Conservation (phyloP, 2,888 invertebrate genomes). For the Orchestes rusci region DNA sequence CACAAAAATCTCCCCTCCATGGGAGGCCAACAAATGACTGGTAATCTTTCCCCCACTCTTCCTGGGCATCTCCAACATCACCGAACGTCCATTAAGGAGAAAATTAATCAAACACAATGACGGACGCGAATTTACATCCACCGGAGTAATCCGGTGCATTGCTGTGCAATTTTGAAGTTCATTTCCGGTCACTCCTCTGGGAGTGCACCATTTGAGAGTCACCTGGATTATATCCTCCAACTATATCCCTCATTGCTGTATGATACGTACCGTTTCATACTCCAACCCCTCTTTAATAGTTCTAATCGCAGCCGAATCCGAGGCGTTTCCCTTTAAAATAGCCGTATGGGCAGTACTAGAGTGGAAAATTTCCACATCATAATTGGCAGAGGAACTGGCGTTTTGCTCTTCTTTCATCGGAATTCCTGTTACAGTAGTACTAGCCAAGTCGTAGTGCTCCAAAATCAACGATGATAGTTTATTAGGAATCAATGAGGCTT, state of each 20-base stretch:
- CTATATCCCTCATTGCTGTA: too few species aligned
- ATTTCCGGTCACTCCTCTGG: slow-evolving; percentile 73
- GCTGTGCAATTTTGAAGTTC: slow-evolving; percentile 79
- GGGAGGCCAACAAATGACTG: slow-evolving; percentile 87
- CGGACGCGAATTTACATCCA: slow-evolving; percentile 93
- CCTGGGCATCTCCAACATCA: slow-evolving; percentile 82
- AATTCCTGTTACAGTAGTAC: slow-evolving; percentile 80
- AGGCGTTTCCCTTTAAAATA: slow-evolving; percentile 57
- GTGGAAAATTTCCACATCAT: slow-evolving; percentile 97
- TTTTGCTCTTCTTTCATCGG: slow-evolving; percentile 99
- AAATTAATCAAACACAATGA: slow-evolving; percentile 97
- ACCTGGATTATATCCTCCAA: slow-evolving; percentile 52
- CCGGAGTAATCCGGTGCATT: slow-evolving; percentile 87
- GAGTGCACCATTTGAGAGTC: slow-evolving; percentile 95
- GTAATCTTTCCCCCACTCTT: slow-evolving; percentile 82
- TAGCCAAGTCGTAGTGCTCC: slow-evolving; percentile 84
- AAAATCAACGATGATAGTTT: slow-evolving; percentile 70
- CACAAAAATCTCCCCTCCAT: slow-evolving; percentile 94
- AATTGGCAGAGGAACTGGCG: slow-evolving; percentile 95
- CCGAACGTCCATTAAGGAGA: slow-evolving; percentile 87
- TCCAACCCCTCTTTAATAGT: slow-evolving; percentile 67
- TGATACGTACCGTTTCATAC: slow-evolving; percentile 58
- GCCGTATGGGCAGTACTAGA: slow-evolving; percentile 78
- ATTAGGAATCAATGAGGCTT: slow-evolving; percentile 66
- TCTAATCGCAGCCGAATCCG: slow-evolving; percentile 56